Conservation (phyloP, 2,113 vertebrate genomes). For the Theristicus caerulescens region DNA sequence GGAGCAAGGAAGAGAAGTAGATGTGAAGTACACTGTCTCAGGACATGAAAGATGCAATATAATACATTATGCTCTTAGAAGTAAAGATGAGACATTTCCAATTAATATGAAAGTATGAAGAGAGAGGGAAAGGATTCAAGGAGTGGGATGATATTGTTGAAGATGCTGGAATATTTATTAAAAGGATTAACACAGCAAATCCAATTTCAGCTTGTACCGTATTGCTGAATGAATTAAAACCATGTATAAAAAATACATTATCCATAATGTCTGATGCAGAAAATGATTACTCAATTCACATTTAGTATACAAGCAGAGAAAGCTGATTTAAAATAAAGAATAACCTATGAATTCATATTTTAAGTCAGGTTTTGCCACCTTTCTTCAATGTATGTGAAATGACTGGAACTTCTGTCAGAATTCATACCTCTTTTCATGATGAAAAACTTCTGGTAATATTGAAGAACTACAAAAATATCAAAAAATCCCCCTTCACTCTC, state of each 20-base stretch:
- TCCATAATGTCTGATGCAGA: neutral
- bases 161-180: conserved; percentile 30
- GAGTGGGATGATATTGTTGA: neutral
- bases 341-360: neutral
- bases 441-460: neutral
- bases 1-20: neutral
- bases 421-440: neutral
- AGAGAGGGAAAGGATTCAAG: neutral
- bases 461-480: neutral
- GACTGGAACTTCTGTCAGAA: neutral
- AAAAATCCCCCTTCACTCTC: neutral
- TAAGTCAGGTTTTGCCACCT: neutral
- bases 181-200: conserved; percentile 35
- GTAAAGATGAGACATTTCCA: neutral
- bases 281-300: neutral
- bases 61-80: neutral
- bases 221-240: conserved; percentile 38
- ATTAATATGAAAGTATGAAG: neutral
- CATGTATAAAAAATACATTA: neutral
- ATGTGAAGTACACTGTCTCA: neutral
- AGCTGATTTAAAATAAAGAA: neutral
- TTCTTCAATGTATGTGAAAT: neutral
- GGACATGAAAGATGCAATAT: neutral
- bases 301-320: neutral
- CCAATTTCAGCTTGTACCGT: neutral